These are phyloP conservation scores for Sebastes elongatus DNA, from an alignment of 2,797 vertebrate species.

Conservation along the genomic window DNA sequence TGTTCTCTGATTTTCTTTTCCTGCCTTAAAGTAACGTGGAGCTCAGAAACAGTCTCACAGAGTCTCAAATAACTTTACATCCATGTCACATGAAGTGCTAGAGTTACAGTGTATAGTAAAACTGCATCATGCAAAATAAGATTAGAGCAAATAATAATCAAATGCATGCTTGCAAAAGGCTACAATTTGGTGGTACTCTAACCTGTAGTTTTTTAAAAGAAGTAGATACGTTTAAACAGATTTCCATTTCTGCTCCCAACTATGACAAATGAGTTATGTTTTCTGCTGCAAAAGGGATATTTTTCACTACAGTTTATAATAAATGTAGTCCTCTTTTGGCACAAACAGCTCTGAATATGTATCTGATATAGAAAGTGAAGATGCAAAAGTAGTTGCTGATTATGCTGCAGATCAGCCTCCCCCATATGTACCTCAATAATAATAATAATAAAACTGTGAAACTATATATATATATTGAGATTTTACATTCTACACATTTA, in stretches of 20 bases:
- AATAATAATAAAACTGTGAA: background rate
- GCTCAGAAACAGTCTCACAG: background rate
- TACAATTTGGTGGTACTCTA: background rate
- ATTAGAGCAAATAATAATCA: background rate
- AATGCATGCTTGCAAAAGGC: background rate
- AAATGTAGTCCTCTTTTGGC: background rate
- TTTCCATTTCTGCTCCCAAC: background rate
- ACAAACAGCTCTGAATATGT: background rate
- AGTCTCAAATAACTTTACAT: background rate
- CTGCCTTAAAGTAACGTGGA: background rate
- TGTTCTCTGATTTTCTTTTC: background rate
- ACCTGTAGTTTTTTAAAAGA: background rate
- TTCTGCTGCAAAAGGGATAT: background rate
- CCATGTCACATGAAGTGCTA: background rate
- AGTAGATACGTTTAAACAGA: background rate
- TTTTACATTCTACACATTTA: background rate
- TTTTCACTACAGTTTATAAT: background rate
- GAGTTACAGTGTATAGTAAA: background rate
- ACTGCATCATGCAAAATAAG: background rate
- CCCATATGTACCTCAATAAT: background rate
- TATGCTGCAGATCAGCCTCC: background rate
- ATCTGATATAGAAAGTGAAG: background rate
- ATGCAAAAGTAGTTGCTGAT: background rate
- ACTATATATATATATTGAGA: background rate
- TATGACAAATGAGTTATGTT: background rate